Base-by-base conservation (phyloP, 2,888 invertebrate genomes). In the Platerodrilus igneus region DNA sequence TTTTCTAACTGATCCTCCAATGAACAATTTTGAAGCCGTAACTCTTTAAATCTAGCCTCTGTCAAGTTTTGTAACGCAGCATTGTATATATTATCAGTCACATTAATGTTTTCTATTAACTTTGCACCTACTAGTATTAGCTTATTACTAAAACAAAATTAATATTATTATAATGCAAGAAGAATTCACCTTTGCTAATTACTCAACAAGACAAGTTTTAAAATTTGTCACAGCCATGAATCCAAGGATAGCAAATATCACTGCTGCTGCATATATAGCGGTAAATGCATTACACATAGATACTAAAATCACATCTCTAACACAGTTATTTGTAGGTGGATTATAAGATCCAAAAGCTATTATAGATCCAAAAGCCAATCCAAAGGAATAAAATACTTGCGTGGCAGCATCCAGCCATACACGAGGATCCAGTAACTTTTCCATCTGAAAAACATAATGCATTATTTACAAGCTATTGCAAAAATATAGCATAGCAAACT, bases 341-440 rank as follows among this genome's bases (percentile, higher is more conserved):
- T 95, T 95, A 74, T 95, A 95, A 51, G 92, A 92, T 36, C 94
- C 93, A 67, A 94, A 95, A 1, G 94, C 93, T 57, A 95, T 93
- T 41, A 95, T 74, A 1, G 93, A 94, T 2, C 95, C 95, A 67
- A 95, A 95, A 4, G 93, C 94, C 41, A 95, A 73, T 2, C 94
- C 94, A 66, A 92, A 90, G 1, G 93, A 93, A 70, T 94, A 95
- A 73, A 95, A 95, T 2, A 95, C 94, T 73, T 95, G 95, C 0
- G 94, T 94, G 1, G 95, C 94, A 2, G 95, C 94, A 63, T 94
- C 94, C 57, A 95, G 71, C 95, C 95, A 95, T 1, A 94, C 93
- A 3, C 83, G 87, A 0, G 94, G 91, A 56, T 90, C 82, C 28
- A 82, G 71, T 10, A 95, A 74, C 62, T 87, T 91, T 51, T 86